Evolutionary conservation across 1,140 invertebrate species (phyloP).

Genomic region (Euschistus heros): DNA sequence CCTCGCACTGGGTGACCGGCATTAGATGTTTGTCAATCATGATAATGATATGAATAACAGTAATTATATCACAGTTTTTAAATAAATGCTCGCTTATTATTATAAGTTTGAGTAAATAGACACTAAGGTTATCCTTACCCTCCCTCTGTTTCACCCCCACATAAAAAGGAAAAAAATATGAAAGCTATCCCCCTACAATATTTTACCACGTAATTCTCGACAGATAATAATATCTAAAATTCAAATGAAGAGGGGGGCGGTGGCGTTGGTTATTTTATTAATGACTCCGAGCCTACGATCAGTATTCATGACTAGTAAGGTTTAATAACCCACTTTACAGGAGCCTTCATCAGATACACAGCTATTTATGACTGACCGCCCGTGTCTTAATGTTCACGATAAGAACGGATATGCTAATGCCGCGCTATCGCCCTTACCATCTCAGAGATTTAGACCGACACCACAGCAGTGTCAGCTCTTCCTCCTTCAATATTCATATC

Average conservation of each 20-base stretch:
- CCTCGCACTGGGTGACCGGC: no score
- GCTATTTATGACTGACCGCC: not conserved
- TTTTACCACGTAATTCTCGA: not conserved
- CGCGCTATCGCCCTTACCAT: not conserved
- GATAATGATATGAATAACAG: no score
- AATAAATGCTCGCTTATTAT: no score
- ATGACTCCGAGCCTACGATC: not conserved
- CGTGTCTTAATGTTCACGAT: conserved; percentile 2
- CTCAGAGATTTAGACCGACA: not conserved
- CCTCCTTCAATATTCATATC: not conserved
- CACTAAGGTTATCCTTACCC: no score
- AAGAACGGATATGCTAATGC: not conserved
- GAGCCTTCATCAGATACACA: not conserved
- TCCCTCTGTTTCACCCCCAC: no score
- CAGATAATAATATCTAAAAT: conserved; percentile 10
- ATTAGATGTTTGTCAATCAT: no score
- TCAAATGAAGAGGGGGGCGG: not conserved
- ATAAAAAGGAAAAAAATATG: no score
- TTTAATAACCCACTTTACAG: conserved; percentile 2
- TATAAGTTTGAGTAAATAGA: no score
- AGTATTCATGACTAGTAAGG: not conserved
- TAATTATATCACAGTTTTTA: no score
- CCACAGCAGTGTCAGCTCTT: not conserved
- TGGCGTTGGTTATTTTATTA: not conserved
- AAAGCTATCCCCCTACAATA: no score